Evolutionary conservation across 2,113 vertebrate genomes (phyloP), one percentile per base, ranked within the genome.

Genomic region (Thamnophis sirtalis): DNA sequence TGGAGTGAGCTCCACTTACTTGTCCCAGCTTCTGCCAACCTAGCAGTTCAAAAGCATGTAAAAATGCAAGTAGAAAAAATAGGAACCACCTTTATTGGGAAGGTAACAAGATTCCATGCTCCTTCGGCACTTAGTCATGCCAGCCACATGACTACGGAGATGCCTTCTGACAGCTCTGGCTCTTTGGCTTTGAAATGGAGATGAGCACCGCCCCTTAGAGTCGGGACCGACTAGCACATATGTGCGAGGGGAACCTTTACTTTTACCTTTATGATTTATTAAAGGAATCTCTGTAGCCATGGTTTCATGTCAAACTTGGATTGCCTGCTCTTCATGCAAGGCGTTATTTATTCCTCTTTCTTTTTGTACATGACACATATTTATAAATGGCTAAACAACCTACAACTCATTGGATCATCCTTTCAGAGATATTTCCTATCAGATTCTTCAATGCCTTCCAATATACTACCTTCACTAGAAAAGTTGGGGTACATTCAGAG

Each of bases 231-330:
- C 43, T 43, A 43, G 43, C 43, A 43, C 43, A 43, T 43, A 43
- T 43, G 43, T 43, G 43, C 43, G 43, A 43, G 43, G 43, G 43
- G 43, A 43, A 43, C 43, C 43, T 43, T 43, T 4, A 88, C 94
- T 93, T 93, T 96, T 4, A 88, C 94, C 93, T 93, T 96, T 96
- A 96, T 89, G 84, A 91, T 7, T 4, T 51, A 93, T 93, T 94
- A 92, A 94, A 92, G 80, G 21, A 19, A 28, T 24, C 49, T 50
- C 91, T 50, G 58, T 60, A 50, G 84, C 43, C 84, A 89, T 19
- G 43, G 53, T 24, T 33, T n/a, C 54, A 60, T 11, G 54, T 84
- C 80, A 93, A 94, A 73, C 80, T n/a, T 90, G 89, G 51, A 84
- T 6, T 94, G 96, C 86, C 80, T 55, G 96, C 95, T 92, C 93